Evolutionary conservation across 2,113 vertebrate genomes (phyloP), one percentile per base, ranked within the genome.

Genomic region (Passer domesticus): DNA sequence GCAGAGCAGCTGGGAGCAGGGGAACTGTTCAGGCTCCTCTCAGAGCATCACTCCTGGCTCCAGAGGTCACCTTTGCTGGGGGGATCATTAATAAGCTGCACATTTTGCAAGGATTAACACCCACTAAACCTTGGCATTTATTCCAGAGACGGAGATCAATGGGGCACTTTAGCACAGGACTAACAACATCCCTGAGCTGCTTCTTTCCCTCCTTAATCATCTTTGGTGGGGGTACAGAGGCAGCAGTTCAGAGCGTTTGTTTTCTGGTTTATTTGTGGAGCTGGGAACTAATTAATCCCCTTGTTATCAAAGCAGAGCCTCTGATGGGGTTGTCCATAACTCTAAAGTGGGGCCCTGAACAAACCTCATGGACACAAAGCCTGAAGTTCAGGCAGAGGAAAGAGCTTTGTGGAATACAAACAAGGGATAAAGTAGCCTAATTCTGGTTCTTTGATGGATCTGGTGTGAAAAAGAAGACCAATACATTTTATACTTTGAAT

Each of bases 51-150:
- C 43, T 72, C 15, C 33, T 9, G 43, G 44, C 85, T 92, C 63
- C 85, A 35, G 86, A 66, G 79, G 83, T 94, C 85, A 94, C 90
- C 74, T 92, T 63, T 47, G 35, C 78, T 35, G 56, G 55, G 90
- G 81, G 5, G 16, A 83, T 72, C 83, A 55, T 91, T 67, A 64
- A 80, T 87, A 96, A 94, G 7, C 66, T 1, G 3, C 2, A 1
- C 69, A 24, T 90, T 95, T 67, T 77, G 63, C 50, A 17, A 64
- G 67, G 92, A 93, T 95, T 94, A 92, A 85, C 90, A 77, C 53
- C 66, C 92, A 72, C 66, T 70, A 84, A 92, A 87, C 81, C 66
- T 67, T 46, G 9, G 15, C 52, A 13, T 95, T 95, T 82, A 72
- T 87, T 81, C 44, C 85, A 16, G 78, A 75, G 87, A 59, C 2